Evolutionary conservation across 2,888 invertebrate genomes (phyloP).

Genomic region (Tipula confusa): DNA sequence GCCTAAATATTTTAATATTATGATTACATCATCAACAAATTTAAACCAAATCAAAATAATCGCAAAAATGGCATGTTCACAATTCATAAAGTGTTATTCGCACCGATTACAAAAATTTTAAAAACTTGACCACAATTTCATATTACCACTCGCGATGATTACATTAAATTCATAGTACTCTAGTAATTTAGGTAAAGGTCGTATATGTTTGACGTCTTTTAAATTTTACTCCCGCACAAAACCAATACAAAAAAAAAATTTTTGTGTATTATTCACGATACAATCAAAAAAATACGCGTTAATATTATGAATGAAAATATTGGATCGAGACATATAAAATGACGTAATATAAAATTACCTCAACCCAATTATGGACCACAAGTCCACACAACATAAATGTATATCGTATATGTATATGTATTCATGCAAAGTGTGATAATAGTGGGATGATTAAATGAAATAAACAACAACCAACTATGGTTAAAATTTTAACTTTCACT

Average conservation of each 20-base stretch:
- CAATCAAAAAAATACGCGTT: neutral
- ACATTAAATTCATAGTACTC: neutral
- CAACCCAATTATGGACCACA: neutral
- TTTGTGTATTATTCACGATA: neutral
- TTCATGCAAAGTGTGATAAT: neutral
- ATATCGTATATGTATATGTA: too few relatives aligned
- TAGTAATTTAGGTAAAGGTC: neutral
- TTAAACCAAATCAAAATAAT: too few relatives aligned
- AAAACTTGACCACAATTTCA: neutral
- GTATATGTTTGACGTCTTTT: neutral
- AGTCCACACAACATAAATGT: too few relatives aligned
- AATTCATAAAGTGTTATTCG: too few relatives aligned
- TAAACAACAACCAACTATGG: neutral
- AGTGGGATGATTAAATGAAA: neutral
- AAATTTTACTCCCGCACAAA: neutral
- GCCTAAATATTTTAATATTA: neutral
- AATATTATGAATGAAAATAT: neutral
- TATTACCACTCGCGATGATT: neutral
- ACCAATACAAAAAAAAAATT: too few relatives aligned
- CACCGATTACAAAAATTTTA: neutral
- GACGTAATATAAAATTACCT: neutral
- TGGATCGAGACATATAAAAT: neutral
- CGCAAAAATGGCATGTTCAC: too few relatives aligned
- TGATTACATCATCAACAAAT: neutral
- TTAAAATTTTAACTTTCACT: neutral